Base-by-base conservation (phyloP, 2,888 invertebrate genomes). In the Polyploca ridens region DNA sequence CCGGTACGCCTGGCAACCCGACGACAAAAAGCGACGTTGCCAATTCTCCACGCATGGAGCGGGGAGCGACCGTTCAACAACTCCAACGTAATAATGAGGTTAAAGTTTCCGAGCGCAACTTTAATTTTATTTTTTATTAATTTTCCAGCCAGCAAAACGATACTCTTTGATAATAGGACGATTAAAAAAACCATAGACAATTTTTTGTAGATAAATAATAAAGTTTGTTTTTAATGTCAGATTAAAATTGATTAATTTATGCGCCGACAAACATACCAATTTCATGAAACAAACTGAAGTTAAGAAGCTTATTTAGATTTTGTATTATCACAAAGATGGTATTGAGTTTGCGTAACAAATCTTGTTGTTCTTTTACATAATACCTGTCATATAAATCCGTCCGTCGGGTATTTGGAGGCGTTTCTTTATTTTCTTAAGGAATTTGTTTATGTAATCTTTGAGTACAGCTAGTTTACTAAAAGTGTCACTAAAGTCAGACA, bases 21-120 rank as follows among this genome's bases (percentile, higher is more conserved):
- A 19, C 19, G 6, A 69, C 75, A 73, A 69, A 81, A 79, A 70
- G 93, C 93, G 91, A 87, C 92, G 93, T 93, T 93, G 93, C 93
- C 93, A 88, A 84, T 86, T 80, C 81, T 85, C 79, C 75, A 75
- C 71, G 67, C 75, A 75, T 71, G 66, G 72, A 67, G 72, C 79
- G 81, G 83, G 81, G 79, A 69, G 75, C 72, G 46, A 46, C 73
- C 54, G 54, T 54, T 63, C 65, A 69, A 66, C 75, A 72, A 76
- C 79, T 81, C 85, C 77, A 80, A 77, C 83, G 85, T 85, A 86
- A 87, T 88, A 93, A 93, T 91, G 93, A 93, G 93, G 93, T 93
- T 93, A 93, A 92, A 93, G 90, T 93, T 93, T 91, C 85, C 84
- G 86, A 89, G 86, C 87, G 80, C 84, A 83, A 85, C 86, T 87